Evolutionary conservation across 2,888 invertebrate genomes (phyloP).

Genomic region (Diloba caeruleocephala): DNA sequence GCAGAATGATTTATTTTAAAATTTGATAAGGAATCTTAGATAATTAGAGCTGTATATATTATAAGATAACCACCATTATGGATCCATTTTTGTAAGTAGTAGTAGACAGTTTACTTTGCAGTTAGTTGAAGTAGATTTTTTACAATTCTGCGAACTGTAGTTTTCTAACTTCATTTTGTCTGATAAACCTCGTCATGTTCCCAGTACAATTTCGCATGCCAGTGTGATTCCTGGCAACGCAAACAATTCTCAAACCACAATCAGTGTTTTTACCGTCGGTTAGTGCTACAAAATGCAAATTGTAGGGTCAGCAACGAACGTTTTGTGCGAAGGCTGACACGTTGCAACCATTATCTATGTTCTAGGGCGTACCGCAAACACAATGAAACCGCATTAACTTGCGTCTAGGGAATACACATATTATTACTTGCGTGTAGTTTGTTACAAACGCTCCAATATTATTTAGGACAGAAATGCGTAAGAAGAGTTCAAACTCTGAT

Average conservation of each 20-base stretch:
- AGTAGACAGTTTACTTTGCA: too few species aligned
- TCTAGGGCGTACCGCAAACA: slow-evolving; percentile 49
- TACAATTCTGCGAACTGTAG: too few species aligned
- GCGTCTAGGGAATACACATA: slow-evolving; percentile 42
- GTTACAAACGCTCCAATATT: slow-evolving; percentile 26
- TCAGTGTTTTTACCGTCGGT: slow-evolving; percentile 53
- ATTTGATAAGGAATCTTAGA: not conserved
- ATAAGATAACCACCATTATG: too few species aligned
- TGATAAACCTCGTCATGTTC: slow-evolving; percentile 23
- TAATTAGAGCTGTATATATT: too few species aligned
- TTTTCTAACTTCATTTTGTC: slow-evolving; percentile 19
- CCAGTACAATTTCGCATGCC: slow-evolving; percentile 26
- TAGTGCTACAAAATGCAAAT: slow-evolving; percentile 57
- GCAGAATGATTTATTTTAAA: slow-evolving; percentile 13
- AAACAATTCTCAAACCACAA: slow-evolving; percentile 55
- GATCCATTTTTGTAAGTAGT: too few species aligned
- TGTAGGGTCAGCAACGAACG: slow-evolving; percentile 47
- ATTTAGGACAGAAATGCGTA: slow-evolving; percentile 23
- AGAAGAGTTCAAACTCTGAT: slow-evolving; percentile 19
- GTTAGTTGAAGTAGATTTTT: too few species aligned
- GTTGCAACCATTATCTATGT: slow-evolving; percentile 58
- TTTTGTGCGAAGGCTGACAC: slow-evolving; percentile 52
- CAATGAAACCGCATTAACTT: slow-evolving; percentile 55
- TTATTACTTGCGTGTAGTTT: slow-evolving; percentile 39
- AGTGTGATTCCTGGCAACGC: slow-evolving; percentile 32